Evolutionary conservation across 2,888 invertebrate species (phyloP).

Genomic region (Rhagium mordax): DNA sequence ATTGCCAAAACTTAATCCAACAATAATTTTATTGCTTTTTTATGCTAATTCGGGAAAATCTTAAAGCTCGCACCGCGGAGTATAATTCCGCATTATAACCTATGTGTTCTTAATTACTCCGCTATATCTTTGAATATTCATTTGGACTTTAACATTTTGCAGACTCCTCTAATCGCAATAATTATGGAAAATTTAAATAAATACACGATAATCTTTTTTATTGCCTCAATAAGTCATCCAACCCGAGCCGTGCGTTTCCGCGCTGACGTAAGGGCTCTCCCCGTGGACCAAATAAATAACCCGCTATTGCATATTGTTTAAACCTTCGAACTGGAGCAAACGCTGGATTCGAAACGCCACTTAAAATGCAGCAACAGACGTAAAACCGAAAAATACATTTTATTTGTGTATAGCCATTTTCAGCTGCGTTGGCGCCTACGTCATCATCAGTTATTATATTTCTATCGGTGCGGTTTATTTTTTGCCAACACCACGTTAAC

Average conservation of each 20-base stretch:
- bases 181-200: slow-evolving; percentile 51
- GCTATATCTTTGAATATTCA: slow-evolving; percentile 53
- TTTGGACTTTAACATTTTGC: slow-evolving; percentile 44
- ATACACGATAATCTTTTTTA: slow-evolving; percentile 52
- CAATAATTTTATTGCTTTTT: slow-evolving; percentile 63
- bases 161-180: slow-evolving; percentile 36
- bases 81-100: slow-evolving; percentile 64
- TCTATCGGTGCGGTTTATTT: no score
- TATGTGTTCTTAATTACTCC: slow-evolving; percentile 65
- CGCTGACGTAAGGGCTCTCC: slow-evolving; percentile 2
- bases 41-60: slow-evolving; percentile 58
- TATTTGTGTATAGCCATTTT: no score
- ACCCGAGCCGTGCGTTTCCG: not conserved
- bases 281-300: not conserved
- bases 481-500: no score
- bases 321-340: not conserved
- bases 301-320: not conserved
- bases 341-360: no score
- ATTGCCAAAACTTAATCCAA: slow-evolving; percentile 54
- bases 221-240: slow-evolving; percentile 46
- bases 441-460: no score
- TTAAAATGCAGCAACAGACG: no score
- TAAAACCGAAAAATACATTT: no score
- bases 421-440: no score
- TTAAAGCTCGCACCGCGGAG: slow-evolving; percentile 50